Evolutionary conservation across 2,888 invertebrate genomes (phyloP).

Genomic region (Dromius quadrimaculatus): DNA sequence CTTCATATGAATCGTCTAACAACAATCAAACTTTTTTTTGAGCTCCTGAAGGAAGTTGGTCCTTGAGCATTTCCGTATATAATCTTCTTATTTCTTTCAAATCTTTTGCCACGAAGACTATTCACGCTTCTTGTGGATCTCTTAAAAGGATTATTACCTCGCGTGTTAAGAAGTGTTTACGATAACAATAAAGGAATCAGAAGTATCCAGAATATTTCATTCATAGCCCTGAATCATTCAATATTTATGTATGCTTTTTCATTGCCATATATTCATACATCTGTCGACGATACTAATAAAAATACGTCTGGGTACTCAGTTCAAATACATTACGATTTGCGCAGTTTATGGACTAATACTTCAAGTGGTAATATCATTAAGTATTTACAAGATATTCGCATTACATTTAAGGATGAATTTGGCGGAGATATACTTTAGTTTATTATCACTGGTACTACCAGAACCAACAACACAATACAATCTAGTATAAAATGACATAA

Average conservation of each 20-base stretch:
- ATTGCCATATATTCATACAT: neutral
- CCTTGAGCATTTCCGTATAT: no score
- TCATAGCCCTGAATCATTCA: conserved; percentile 2
- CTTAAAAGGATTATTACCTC: conserved; percentile 1
- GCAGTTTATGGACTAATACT: neutral
- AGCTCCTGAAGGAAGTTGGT: no score
- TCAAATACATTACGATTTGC: neutral
- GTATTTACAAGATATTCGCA: conserved; percentile 6
- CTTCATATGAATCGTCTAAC: no score
- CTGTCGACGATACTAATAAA: neutral
- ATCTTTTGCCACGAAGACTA: no score
- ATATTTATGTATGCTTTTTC: neutral
- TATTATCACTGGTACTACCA: conserved; percentile 9
- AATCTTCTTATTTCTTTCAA: no score
- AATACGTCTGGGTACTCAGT: neutral
- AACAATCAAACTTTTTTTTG: no score
- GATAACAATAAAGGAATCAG: neutral
- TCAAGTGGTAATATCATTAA: neutral
- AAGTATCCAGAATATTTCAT: neutral
- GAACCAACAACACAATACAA: no score
- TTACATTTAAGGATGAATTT: conserved; percentile 20
- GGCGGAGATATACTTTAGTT: neutral
- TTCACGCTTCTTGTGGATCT: no score
- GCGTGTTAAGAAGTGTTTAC: conserved; percentile 13
- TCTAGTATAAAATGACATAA: no score